Evolutionary conservation across 2,113 vertebrate genomes (phyloP).

Genomic region (Centropristis striata): DNA sequence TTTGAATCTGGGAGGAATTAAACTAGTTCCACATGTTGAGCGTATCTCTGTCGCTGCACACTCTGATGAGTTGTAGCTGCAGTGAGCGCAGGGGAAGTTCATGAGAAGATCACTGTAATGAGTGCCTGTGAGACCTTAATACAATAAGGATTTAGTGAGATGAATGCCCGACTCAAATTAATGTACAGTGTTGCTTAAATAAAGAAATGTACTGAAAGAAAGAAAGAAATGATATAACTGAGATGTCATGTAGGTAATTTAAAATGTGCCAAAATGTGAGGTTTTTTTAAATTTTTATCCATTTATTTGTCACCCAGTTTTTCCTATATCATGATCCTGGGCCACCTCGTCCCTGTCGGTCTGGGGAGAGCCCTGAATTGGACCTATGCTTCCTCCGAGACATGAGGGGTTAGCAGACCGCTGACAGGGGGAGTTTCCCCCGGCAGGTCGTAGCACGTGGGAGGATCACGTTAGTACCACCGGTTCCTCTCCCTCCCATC

Average conservation of each 20-base stretch:
- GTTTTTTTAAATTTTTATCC: no score
- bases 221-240: not conserved
- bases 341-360: no score
- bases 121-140: slow-evolving; percentile 17
- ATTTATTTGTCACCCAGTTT: no score
- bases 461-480: no score
- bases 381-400: no score
- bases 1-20: slow-evolving; percentile 41
- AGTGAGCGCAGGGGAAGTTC: not conserved
- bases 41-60: not conserved
- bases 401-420: no score
- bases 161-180: not conserved
- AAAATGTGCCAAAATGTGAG: not conserved
- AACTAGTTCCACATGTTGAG: slow-evolving; percentile 1
- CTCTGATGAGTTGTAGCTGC: not conserved
- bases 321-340: no score
- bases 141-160: slow-evolving; percentile 18
- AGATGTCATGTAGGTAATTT: not conserved
- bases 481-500: no score
- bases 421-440: no score
- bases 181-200: slow-evolving; percentile 1
- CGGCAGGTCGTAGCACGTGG: no score
- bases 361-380: no score
- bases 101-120: slow-evolving; percentile 41
- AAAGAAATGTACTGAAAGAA: not conserved